Evolutionary conservation across 2,888 invertebrate species (phyloP).

Genomic region (Plemyria rubiginata): DNA sequence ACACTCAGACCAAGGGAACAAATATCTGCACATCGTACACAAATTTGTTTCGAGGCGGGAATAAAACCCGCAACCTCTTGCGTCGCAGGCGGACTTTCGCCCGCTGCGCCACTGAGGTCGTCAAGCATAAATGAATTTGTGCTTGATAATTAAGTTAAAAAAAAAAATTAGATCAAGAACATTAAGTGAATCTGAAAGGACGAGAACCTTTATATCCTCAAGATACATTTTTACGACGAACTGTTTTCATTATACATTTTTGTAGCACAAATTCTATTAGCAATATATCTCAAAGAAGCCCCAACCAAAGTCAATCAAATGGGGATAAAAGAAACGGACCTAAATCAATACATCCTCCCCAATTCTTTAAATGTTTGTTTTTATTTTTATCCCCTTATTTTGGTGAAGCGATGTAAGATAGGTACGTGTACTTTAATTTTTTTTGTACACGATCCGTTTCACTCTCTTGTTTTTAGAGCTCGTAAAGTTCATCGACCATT

Average conservation of each 20-base stretch:
- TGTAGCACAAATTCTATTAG: conserved; percentile 37
- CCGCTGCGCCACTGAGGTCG: no score
- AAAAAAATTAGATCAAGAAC: neutral
- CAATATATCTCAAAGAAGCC: conserved; percentile 37
- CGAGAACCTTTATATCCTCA: conserved; percentile 16
- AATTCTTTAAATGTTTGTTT: conserved; percentile 41
- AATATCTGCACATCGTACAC: no score
- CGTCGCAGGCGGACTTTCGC: no score
- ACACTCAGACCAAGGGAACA: no score
- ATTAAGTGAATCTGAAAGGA: conserved; percentile 5
- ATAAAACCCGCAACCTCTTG: no score
- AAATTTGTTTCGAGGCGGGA: no score
- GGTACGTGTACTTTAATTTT: conserved; percentile 28
- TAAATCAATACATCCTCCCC: conserved; percentile 41
- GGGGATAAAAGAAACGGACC: conserved; percentile 36
- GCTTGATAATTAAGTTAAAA: no score
- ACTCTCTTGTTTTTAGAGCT: conserved; percentile 35
- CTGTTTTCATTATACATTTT: conserved; percentile 28
- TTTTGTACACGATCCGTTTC: conserved; percentile 28
- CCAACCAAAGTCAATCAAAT: conserved; percentile 36
- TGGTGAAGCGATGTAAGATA: conserved; percentile 35
- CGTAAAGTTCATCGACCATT: conserved; percentile 32
- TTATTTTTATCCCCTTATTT: conserved; percentile 42
- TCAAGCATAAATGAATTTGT: no score
- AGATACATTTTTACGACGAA: conserved; percentile 23